phyloP scores from a whole-genome alignment of 2,888 invertebrate species.

The Heliconius hortense region DNA sequence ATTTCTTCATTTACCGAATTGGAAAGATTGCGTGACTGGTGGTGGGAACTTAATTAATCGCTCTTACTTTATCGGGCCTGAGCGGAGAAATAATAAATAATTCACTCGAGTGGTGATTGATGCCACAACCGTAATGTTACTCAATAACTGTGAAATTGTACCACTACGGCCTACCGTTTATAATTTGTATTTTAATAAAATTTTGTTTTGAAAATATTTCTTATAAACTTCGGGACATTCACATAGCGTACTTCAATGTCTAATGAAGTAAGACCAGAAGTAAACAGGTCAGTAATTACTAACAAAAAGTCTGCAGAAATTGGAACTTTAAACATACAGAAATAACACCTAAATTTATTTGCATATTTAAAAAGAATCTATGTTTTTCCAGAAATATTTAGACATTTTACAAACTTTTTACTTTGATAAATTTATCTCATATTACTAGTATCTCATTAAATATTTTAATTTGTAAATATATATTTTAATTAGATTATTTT shows the following conservation, averaged over 20 bases:
- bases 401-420: background rate
- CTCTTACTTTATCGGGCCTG: no score
- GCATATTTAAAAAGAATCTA: background rate
- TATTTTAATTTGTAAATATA: no score
- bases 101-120: background rate
- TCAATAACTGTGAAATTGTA: background rate
- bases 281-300: slow-evolving; percentile 19
- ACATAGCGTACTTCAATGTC: slow-evolving; percentile 7
- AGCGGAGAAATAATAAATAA: no score
- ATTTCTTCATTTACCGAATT: no score
- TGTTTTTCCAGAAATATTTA: background rate
- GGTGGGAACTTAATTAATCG: no score
- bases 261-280: slow-evolving; percentile 2
- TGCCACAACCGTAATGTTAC: background rate
- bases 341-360: slow-evolving; percentile 6
- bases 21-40: no score
- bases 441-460: background rate
- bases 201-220: background rate
- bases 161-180: background rate
- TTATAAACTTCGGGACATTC: slow-evolving; percentile 11
- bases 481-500: no score
- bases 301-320: background rate
- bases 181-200: background rate
- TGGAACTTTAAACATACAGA: background rate
- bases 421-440: background rate